These are phyloP conservation scores for Ochropleura leucogaster DNA, from an alignment of 2,888 invertebrate genomes.

Conservation along the genomic window DNA sequence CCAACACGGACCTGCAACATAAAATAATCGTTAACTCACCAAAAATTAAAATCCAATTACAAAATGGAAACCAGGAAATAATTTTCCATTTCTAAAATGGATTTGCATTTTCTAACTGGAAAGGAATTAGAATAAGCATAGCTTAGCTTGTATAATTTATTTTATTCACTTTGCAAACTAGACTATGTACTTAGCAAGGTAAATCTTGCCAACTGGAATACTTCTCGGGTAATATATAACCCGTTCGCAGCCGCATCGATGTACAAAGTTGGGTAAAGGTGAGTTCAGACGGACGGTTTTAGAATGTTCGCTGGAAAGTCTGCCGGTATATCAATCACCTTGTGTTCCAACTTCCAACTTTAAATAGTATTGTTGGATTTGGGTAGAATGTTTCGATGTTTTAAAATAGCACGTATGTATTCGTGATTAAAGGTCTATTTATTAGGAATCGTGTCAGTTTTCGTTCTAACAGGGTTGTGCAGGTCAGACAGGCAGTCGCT, in stretches of 20 bases:
- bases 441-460: background rate
- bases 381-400: background rate
- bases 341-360: slow-evolving; percentile 10
- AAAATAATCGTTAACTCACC: slow-evolving; percentile 47
- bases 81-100: slow-evolving; percentile 35
- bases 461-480: too few species aligned
- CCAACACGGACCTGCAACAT: slow-evolving; percentile 35
- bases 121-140: slow-evolving; percentile 26
- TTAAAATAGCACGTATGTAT: slow-evolving; percentile 15
- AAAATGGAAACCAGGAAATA: slow-evolving; percentile 40
- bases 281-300: slow-evolving; percentile 46
- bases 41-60: slow-evolving; percentile 52
- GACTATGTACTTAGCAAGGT: slow-evolving; percentile 55
- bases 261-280: slow-evolving; percentile 54
- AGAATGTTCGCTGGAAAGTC: slow-evolving; percentile 19
- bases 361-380: slow-evolving; percentile 45
- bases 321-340: slow-evolving; percentile 49
- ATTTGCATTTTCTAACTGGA: slow-evolving; percentile 6
- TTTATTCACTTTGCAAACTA: slow-evolving; percentile 53
- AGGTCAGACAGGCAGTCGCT: too few species aligned
- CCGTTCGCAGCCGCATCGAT: slow-evolving; percentile 51
- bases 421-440: background rate
- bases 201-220: slow-evolving; percentile 59
- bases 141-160: slow-evolving; percentile 51
- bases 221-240: slow-evolving; percentile 58